Base-by-base conservation (phyloP, 2,113 vertebrate genomes). In the Morone chrysops region DNA sequence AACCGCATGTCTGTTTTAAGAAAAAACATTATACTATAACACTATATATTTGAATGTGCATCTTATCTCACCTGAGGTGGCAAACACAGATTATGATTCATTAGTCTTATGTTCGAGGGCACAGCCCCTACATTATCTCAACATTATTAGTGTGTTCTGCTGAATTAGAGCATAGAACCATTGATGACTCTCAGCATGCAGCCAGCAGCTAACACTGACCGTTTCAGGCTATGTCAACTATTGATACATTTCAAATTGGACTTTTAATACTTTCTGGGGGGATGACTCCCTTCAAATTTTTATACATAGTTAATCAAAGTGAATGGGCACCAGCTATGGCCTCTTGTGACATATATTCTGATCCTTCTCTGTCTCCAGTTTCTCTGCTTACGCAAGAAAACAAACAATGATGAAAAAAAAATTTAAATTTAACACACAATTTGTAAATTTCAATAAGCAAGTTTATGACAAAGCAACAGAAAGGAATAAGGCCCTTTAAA, bases 311-410 rank as follows among this genome's bases (percentile, higher is more conserved):
- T 41, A 47, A 56, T 20, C 3, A 47, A 50, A 18, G 9, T 48
- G n/a, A 47, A 70, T 62, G 1, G 17, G 12, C 9, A 50, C 6
- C 16, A 75, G 43, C 38, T 18, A 16, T 43, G 4, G 4, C 16
- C 17, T 56, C 17, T 4, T 66, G 74, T 53, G 25, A 63, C 17
- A 74, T 41, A 45, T 12, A 47, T 63, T 40, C 25, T 20, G 67
- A 38, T 74, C 38, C 57, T 25, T 66, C 47, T 40, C 60, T 14
- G 5, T 80, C 50, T 62, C 57, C 41, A 50, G 11, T 22, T 81
- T 1, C 14, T 81, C 73, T 66, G 25, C 54, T 57, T 47, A 74
- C 68, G 45, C 82, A 83, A 81, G 25, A 70, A 73, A 57, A 74
- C 16, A 77, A 77, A n/a, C 14, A 47, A 69, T 8, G 8, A 41